These are phyloP conservation scores for Melierax canorus DNA, from an alignment of 2,113 vertebrate genomes.

Conservation along the genomic window DNA sequence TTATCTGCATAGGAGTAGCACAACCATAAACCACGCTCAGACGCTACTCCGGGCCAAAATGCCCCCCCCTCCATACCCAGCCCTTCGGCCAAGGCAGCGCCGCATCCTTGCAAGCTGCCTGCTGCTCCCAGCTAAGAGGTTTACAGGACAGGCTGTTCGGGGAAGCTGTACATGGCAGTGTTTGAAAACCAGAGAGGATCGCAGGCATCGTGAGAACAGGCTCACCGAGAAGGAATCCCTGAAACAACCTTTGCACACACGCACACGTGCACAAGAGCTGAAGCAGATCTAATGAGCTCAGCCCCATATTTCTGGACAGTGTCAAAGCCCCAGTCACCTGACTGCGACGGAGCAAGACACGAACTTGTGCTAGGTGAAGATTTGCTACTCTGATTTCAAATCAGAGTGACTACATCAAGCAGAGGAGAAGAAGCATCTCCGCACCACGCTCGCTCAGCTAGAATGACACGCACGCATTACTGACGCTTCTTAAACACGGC, in stretches of 20 bases:
- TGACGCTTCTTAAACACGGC: neutral
- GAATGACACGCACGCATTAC: accelerated
- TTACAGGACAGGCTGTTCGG: neutral
- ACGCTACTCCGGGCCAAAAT: neutral
- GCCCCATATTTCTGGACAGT: neutral
- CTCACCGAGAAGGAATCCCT: neutral
- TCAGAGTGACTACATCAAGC: neutral
- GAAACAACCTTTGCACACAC: neutral
- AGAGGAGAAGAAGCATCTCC: neutral
- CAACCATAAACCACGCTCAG: neutral
- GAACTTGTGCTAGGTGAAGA: neutral
- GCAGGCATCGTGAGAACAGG: neutral
- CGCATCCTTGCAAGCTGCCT: accelerated
- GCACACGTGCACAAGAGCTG: neutral
- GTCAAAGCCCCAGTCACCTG: neutral
- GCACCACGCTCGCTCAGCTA: neutral
- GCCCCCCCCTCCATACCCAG: neutral
- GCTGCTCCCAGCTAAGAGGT: neutral
- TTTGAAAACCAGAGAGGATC: neutral
- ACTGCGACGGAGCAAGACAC: neutral
- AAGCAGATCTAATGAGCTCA: neutral
- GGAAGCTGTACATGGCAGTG: accelerated
- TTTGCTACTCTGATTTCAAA: neutral
- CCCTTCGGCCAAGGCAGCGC: neutral
- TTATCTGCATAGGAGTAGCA: neutral